phyloP scores from a whole-genome alignment of 2,888 invertebrate genomes.

The Ormyrus thymus region DNA sequence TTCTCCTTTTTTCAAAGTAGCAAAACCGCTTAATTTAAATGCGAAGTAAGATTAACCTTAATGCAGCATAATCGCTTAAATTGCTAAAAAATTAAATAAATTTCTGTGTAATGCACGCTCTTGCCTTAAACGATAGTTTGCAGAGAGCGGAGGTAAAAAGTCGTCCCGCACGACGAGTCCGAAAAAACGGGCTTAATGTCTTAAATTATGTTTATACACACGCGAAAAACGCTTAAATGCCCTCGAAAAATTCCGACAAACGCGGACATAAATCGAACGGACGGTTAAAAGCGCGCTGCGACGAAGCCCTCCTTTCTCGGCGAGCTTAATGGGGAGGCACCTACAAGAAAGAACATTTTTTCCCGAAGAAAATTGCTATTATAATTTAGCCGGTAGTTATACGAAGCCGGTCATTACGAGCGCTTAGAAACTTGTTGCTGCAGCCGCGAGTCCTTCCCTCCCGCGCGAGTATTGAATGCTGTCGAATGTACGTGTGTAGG shows the following conservation, averaged over 20 bases:
- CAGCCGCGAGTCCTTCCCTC: background rate
- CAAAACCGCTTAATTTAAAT: too few species aligned
- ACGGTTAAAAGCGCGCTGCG: background rate
- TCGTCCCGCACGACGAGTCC: background rate
- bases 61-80: too few species aligned
- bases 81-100: too few species aligned
- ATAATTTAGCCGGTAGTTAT: slow-evolving; percentile 48
- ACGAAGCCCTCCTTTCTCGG: background rate
- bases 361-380: slow-evolving; percentile 40
- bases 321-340: background rate
- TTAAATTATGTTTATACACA: slow-evolving; percentile 27
- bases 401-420: slow-evolving; percentile 26
- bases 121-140: background rate
- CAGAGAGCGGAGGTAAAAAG: background rate
- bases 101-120: too few species aligned
- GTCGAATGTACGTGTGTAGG: slow-evolving; percentile 3
- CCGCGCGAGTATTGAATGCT: slow-evolving; percentile 9
- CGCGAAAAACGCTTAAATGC: slow-evolving; percentile 19
- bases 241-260: slow-evolving; percentile 4
- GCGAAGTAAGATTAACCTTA: too few species aligned
- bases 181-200: slow-evolving; percentile 22
- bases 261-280: slow-evolving; percentile 32
- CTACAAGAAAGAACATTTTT: slow-evolving; percentile 20
- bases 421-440: slow-evolving; percentile 50
- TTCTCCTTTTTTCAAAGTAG: too few species aligned